Evolutionary conservation across 2,113 vertebrate genomes (phyloP), one percentile per base, ranked within the genome.

Genomic region (Centropus bengalensis): DNA sequence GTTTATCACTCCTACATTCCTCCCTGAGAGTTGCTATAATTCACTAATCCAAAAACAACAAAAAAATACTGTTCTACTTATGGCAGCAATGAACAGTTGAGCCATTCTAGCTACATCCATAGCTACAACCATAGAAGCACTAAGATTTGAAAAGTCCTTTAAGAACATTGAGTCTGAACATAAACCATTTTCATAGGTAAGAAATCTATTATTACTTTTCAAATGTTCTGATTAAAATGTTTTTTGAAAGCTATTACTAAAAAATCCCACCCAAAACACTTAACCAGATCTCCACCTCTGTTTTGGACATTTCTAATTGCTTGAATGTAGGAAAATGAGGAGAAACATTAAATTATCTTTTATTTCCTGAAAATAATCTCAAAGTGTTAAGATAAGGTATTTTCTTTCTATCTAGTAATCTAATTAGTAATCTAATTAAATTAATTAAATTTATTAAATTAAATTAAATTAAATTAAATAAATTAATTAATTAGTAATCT

Each of bases 91-190:
- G 24, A 74, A 8, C 6, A 78, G 6, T 60, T 82, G 51, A 81
- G 26, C 70, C 17, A 33, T 56, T 75, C 51, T 28, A 45, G 15
- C 45, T 45, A 45, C 1, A 33, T 49, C 28, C 32, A 3, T 67
- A 42, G n/a, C n/a, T n/a, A n/a, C n/a, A 32, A 36, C 26, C 26
- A 32, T 22, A 27, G 13, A 63, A 85, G 47, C 2, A 21, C 51
- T 88, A 55, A 55, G 4, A 6, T 32, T 78, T 21, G 23, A 73
- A 73, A 82, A 55, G 30, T 60, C 5, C 8, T 6, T 54, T 85
- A 26, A 60, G 8, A 45, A 51, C 13, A 19, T 30, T 1, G 1
- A 66, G 28, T 78, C 16, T 22, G 55, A 26, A 4, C 1, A 1
- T 40, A 75, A 92, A 63, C 3, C 0, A 1, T 51, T 69, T 86